These are phyloP conservation scores for Hippocampus abdominalis DNA, from an alignment of 2,113 vertebrate genomes.

Conservation along the genomic window DNA sequence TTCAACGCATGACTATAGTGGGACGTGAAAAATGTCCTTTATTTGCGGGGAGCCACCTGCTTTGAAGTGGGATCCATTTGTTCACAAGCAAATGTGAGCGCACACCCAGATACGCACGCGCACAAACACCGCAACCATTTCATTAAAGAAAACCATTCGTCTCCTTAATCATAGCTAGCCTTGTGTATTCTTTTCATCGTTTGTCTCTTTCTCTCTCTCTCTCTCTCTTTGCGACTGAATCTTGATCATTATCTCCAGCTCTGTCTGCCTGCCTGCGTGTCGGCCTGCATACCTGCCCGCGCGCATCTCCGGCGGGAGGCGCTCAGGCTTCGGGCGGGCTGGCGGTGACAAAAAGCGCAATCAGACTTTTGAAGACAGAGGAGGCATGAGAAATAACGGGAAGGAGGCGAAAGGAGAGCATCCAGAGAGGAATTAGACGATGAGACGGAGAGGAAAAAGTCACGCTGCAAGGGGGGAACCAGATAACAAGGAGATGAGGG, in stretches of 20 bases:
- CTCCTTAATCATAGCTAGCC: conserved; percentile 25
- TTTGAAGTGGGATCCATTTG: background rate
- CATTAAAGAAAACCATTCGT: conserved; percentile 25
- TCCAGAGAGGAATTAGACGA: conserved; percentile 5
- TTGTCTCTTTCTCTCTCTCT: conserved; percentile 11
- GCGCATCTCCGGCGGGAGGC: conserved; percentile 39
- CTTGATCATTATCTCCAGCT: conserved; percentile 46
- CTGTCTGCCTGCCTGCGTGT: conserved; percentile 18
- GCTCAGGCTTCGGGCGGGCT: conserved; percentile 22
- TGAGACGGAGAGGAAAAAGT: conserved; percentile 35
- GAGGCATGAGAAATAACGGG: background rate
- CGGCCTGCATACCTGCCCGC: conserved; percentile 27
- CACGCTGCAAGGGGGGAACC: conserved; percentile 30
- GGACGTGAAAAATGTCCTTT: background rate
- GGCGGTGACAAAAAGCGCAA: conserved; percentile 54
- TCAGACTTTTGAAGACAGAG: conserved; percentile 40
- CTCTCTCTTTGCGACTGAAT: conserved; percentile 20
- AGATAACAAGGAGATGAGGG: conserved; percentile 28
- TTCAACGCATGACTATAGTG: background rate
- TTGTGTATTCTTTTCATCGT: conserved; percentile 14
- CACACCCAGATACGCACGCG: background rate
- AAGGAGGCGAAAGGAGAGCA: conserved; percentile 21
- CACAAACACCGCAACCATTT: conserved; percentile 7
- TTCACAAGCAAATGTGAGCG: background rate
- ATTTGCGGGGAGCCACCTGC: background rate